Conservation (phyloP, 92 coral and sea anemone species). For the Palythoa grandiflora region DNA sequence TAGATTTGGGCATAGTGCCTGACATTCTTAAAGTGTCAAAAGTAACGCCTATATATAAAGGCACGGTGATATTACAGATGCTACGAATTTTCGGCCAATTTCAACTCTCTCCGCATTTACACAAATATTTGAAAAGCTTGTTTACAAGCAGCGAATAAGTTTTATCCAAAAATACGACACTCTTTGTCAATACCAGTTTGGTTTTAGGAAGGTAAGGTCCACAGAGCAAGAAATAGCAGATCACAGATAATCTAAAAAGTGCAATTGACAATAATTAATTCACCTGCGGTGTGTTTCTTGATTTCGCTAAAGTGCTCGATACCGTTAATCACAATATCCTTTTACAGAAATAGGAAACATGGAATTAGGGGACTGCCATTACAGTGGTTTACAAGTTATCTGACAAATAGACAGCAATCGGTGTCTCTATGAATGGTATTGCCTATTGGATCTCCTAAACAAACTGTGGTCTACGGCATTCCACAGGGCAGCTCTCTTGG, state of each 20-base stretch:
- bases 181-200: neutral
- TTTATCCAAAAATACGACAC: neutral
- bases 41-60: conserved; percentile 38
- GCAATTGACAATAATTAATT: too few relatives aligned
- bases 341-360: conserved; percentile 4
- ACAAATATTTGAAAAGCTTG: neutral
- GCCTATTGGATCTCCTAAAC: neutral
- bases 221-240: neutral
- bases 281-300: conserved; percentile 17
- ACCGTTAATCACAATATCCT: conserved; percentile 2
- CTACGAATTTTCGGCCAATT: conserved; percentile 41
- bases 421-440: conserved; percentile 6
- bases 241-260: conserved; percentile 8
- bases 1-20: conserved; percentile 24
- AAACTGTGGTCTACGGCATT: neutral
- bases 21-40: conserved; percentile 35
- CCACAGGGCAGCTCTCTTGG: too few relatives aligned
- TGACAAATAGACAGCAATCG: conserved; percentile 18
- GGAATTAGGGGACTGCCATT: neutral
- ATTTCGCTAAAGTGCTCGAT: conserved; percentile 2
- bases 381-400: conserved; percentile 21
- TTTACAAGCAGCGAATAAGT: neutral
- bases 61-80: conserved; percentile 30
- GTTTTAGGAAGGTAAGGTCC: neutral
- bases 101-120: conserved; percentile 22